phyloP scores from a whole-genome alignment of 2,888 invertebrate genomes.

The Papilio elwesi region DNA sequence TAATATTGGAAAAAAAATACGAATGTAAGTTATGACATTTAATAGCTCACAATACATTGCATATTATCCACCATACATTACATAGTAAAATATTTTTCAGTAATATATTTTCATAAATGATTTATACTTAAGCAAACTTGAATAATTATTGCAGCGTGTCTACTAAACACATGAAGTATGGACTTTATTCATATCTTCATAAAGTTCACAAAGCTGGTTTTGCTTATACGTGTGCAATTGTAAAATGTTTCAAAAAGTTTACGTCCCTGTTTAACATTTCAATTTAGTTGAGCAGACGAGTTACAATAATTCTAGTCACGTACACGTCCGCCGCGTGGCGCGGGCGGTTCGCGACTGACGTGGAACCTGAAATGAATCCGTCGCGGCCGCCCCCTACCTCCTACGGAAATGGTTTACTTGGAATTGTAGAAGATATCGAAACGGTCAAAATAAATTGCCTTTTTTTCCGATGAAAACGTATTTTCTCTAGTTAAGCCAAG shows the following conservation, averaged over 20 bases:
- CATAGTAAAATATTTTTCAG: no score
- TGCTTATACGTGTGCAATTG: background rate
- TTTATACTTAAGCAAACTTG: background rate
- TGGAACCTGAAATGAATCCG: slow-evolving; percentile 26
- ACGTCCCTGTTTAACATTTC: slow-evolving; percentile 31
- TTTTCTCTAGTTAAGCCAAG: no score
- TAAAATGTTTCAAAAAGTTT: slow-evolving; percentile 23
- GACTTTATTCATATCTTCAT: background rate
- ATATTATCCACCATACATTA: no score
- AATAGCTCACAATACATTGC: no score
- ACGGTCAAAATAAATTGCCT: slow-evolving; percentile 2
- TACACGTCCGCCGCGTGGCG: slow-evolving; percentile 34
- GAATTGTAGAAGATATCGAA: background rate
- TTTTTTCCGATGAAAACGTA: no score
- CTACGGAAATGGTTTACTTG: slow-evolving; percentile 15
- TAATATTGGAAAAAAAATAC: no score
- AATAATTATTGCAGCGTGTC: background rate
- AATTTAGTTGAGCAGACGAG: slow-evolving; percentile 29
- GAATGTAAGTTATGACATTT: no score
- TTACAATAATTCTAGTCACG: slow-evolving; percentile 48
- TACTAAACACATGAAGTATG: background rate
- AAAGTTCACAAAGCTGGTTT: background rate
- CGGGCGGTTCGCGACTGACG: slow-evolving; percentile 39
- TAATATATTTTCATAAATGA: no score
- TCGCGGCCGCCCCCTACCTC: background rate